phyloP scores from a whole-genome alignment of 2,888 invertebrate species.

The Gastrophysa polygoni region DNA sequence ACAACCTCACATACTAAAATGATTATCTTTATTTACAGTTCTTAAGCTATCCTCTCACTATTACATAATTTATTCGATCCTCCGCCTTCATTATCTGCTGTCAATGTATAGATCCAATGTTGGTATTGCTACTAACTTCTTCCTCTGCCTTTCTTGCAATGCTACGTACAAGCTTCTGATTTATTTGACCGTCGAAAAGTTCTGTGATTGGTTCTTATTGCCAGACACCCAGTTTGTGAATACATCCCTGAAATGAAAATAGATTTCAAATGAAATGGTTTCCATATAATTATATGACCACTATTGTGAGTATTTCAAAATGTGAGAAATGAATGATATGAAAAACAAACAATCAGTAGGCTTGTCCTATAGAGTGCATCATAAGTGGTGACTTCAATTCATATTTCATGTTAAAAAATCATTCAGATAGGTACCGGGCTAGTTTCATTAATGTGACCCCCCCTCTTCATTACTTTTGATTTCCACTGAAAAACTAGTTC shows the following conservation, averaged over 20 bases:
- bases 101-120: slow-evolving; percentile 28
- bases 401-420: too few relatives aligned
- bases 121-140: slow-evolving; percentile 48
- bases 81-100: slow-evolving; percentile 14
- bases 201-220: slow-evolving; percentile 79
- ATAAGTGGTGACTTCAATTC: too few relatives aligned
- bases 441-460: too few relatives aligned
- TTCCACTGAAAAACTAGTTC: too few relatives aligned
- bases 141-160: slow-evolving; percentile 36
- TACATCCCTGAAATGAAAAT: slow-evolving; percentile 76
- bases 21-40: slow-evolving; percentile 56
- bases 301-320: too few relatives aligned
- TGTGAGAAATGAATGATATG: too few relatives aligned
- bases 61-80: slow-evolving; percentile 34
- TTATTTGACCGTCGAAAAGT: slow-evolving; percentile 82
- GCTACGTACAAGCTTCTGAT: slow-evolving; percentile 34
- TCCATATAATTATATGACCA: too few relatives aligned
- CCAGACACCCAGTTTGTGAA: slow-evolving; percentile 89
- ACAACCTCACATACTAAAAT: slow-evolving; percentile 52
- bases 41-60: slow-evolving; percentile 48
- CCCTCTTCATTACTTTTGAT: too few relatives aligned
- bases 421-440: too few relatives aligned
- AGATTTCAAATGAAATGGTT: slow-evolving; percentile 19
- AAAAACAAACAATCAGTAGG: too few relatives aligned
- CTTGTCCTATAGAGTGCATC: too few relatives aligned